Evolutionary conservation across 2,888 invertebrate species (phyloP), one percentile per base, ranked within the genome.

Genomic region (Margaritifera margaritifera): DNA sequence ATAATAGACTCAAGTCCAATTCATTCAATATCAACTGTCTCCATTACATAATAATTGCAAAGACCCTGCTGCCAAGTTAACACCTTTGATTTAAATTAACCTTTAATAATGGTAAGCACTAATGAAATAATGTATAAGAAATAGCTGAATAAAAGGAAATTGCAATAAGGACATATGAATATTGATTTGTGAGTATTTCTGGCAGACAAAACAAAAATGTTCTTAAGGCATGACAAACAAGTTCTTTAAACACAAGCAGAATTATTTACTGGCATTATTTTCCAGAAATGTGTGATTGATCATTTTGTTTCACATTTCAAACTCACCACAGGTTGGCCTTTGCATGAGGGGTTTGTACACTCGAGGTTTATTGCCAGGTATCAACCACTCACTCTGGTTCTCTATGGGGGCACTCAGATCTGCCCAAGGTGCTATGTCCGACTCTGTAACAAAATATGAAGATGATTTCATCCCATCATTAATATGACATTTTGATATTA

Each of bases 251-350:
- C 51, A 53, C 2, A 62, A 20, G n/a, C n/a, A 22, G 25, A n/a
- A 31, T 8, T 22, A 27, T 62, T 2, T 19, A 42, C 42, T 15
- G 42, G 42, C 42, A 59, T 24, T 22, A 25, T 25, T n/a, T 22
- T 42, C n/a, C 8, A 20, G 20, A 66, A 52, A 22, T n/a, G 52
- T 64, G 15, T 6, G n/a, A 24, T 51, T 50, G 22, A 42, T n/a
- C 27, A 2, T 19, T 19, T 19, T 18, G 22, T 25, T 55, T 19
- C 31, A 4, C 52, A 24, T 60, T 55, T 22, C 5, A 61, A 19
- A 68, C 93, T 92, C 90, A 96, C 96, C 94, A 90, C 96, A 96
- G 72, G 93, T 94, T 60, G 92, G 93, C 78, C 97, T 92, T 79
- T 93, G 91, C 88, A 95, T 89, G 52, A 97, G 89, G 1, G 94